These are phyloP conservation scores for Vesta saturnalis DNA, from an alignment of 2,888 invertebrate genomes.

Conservation along the genomic window DNA sequence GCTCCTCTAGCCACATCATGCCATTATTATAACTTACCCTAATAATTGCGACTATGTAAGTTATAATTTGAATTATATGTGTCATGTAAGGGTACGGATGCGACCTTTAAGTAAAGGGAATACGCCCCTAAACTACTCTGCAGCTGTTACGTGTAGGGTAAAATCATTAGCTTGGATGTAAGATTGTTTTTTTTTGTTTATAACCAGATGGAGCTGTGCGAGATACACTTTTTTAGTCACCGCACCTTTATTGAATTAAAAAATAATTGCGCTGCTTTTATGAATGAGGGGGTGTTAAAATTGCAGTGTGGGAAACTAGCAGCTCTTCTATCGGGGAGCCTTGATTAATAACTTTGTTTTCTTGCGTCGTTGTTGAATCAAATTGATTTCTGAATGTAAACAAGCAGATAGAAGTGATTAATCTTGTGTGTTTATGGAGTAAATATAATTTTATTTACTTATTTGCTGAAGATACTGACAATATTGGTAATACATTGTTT, in stretches of 20 bases:
- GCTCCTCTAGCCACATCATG: conserved; percentile 24
- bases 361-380: conserved; percentile 32
- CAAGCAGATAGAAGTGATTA: conserved; percentile 29
- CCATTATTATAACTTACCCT: conserved; percentile 34
- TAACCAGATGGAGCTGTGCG: conserved; percentile 4
- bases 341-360: conserved; percentile 37
- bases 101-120: conserved; percentile 29
- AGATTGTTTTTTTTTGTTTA: conserved; percentile 19
- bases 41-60: conserved; percentile 32
- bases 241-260: conserved; percentile 21
- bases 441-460: conserved; percentile 32
- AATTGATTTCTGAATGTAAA: conserved; percentile 37
- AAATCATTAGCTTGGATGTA: conserved; percentile 41
- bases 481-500: neutral
- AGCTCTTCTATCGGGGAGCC: conserved; percentile 46
- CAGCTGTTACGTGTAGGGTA: conserved; percentile 44
- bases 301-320: conserved; percentile 53
- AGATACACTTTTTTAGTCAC: neutral
- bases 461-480: conserved; percentile 11
- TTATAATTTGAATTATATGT: conserved; percentile 39
- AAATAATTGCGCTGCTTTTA: conserved; percentile 29
- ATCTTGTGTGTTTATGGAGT: conserved; percentile 23
- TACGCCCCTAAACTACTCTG: conserved; percentile 38
- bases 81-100: conserved; percentile 34
- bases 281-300: conserved; percentile 36